Conservation (phyloP, 2,797 vertebrate genomes). For the Hemitrygon akajei region DNA sequence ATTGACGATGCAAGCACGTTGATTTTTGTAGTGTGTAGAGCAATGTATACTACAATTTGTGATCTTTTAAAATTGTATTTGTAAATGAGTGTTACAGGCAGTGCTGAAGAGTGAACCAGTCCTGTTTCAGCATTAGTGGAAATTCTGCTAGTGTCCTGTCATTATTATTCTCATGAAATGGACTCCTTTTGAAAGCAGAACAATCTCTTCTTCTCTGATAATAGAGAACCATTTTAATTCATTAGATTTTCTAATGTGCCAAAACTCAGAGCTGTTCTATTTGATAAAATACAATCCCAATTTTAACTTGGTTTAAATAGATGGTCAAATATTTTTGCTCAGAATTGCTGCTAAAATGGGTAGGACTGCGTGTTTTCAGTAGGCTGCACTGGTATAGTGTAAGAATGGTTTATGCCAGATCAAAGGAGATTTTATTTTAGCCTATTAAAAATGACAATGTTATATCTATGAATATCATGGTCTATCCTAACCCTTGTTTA, state of each 20-base stretch:
- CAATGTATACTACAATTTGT: neutral
- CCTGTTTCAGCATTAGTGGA: neutral
- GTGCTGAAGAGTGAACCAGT: neutral
- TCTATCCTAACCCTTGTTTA: neutral
- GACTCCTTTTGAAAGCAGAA: neutral
- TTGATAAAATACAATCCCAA: neutral
- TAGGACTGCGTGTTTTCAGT: neutral
- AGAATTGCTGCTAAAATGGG: neutral
- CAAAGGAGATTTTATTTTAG: neutral
- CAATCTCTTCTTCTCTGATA: neutral
- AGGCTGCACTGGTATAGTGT: neutral
- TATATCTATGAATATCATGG: neutral
- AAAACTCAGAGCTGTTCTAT: neutral
- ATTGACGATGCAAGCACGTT: neutral
- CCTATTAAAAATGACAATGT: neutral
- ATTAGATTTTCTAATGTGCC: neutral
- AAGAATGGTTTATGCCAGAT: neutral
- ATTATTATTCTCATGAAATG: neutral
- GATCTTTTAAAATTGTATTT: neutral
- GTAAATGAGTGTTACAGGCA: neutral
- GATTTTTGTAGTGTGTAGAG: neutral
- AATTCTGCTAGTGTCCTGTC: neutral
- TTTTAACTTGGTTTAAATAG: neutral
- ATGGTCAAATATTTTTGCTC: neutral
- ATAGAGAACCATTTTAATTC: neutral